Base-by-base conservation (phyloP, 2,113 vertebrate genomes). In the Calypte anna region DNA sequence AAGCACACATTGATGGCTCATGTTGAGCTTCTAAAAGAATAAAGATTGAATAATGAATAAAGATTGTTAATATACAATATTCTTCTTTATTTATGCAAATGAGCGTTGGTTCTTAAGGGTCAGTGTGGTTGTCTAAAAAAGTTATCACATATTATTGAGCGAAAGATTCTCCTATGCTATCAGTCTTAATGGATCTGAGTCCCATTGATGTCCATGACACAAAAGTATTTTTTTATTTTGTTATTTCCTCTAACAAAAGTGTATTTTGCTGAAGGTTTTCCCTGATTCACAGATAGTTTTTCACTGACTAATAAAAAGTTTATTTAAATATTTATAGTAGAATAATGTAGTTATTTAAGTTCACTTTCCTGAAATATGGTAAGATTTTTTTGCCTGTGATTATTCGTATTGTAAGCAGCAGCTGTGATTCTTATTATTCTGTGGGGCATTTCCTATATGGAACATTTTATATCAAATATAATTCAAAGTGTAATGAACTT, bases 401-500 rank as follows among this genome's bases (percentile, higher is more conserved):
- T 50, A 22, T 10, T 79, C 7, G 7, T 68, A 66, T 69, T 78
- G 57, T 58, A 69, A 92, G 82, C 15, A n/a, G 14, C n/a, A 48
- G 31, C 1, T 64, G 14, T 54, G 51, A 58, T 73, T 80, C 25
- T 83, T 28, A 19, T 64, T 69, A 22, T 80, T 79, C 20, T 44
- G 9, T 57, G 68, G 31, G 14, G 7, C 23, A 36, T 82, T 94
- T 81, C 23, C 43, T 75, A 7, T 36, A 53, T 27, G 44, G n/a
- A 78, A 8, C 18, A 20, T 82, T 82, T 44, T 3, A 64, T 61
- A 55, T 23, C 36, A 91, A 91, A 87, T 62, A 54, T 79, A 87
- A 79, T 88, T 94, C 33, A 64, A 43, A 69, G 12, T 62, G 13
- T 82, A 87, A 96, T 87, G n/a, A 87, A 82, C 54, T 92, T 93